A percentile compares a stretch with the other conserved stretches of the same genome.
Conservation (phyloP, 2,888 invertebrate species). For the Folsomia manolachei region DNA sequence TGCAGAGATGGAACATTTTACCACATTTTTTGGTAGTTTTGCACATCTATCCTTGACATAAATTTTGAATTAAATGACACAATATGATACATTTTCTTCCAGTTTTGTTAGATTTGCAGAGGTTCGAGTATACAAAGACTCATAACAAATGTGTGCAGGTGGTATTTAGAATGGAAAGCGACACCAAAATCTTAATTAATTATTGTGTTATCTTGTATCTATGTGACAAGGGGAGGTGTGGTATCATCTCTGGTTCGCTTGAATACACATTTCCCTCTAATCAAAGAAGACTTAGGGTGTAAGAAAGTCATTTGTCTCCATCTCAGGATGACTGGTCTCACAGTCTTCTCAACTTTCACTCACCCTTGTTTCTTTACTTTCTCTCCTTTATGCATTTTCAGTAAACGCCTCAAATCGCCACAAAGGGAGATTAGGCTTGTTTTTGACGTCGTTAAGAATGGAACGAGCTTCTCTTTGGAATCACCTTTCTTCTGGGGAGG, state of each 20-base stretch:
- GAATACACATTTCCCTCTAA: conserved; percentile 5
- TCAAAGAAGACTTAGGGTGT: conserved; percentile 1
- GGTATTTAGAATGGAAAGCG: neutral
- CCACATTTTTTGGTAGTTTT: too few species aligned
- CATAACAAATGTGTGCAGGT: neutral
- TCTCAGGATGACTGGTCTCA: neutral
- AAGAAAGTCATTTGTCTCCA: conserved; percentile 24
- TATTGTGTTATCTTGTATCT: conserved; percentile 12
- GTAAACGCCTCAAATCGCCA: conserved; percentile 16
- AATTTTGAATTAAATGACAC: neutral
- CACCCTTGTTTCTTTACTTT: neutral
- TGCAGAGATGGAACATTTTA: too few species aligned
- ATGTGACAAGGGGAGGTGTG: conserved; percentile 13
- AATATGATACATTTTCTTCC: neutral
- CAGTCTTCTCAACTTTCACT: neutral
- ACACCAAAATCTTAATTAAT: conserved; percentile 10
- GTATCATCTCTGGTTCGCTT: conserved; percentile 18
- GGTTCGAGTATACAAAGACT: neutral
- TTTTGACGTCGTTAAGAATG: conserved; percentile 22
- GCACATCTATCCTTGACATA: neutral
- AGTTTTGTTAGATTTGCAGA: neutral
- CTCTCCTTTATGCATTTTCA: too few species aligned
- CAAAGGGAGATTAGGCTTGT: conserved; percentile 25
- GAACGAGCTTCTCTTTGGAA: conserved; percentile 21
- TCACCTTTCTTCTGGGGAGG: conserved; percentile 17